A percentile compares a stretch with the other conserved stretches of the same genome.
phyloP scores from a whole-genome alignment of 2,888 invertebrate genomes.

The Microdon myrmicae region DNA sequence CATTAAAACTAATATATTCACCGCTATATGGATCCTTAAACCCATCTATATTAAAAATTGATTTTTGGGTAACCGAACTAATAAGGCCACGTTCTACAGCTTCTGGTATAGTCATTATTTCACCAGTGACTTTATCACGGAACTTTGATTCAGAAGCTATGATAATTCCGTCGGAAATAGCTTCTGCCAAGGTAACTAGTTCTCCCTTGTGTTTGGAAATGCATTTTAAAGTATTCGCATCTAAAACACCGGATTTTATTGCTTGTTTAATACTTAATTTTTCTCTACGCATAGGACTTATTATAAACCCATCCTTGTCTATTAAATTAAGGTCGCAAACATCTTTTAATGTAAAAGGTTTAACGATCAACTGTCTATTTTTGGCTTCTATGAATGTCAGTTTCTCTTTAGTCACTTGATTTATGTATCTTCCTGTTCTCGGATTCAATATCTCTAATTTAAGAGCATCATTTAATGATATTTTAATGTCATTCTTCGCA shows the following conservation, averaged over 20 bases:
- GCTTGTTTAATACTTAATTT: conserved; percentile 86
- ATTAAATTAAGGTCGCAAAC: conserved; percentile 82
- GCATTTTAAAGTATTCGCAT: conserved; percentile 84
- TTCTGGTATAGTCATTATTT: conserved; percentile 81
- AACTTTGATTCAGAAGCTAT: conserved; percentile 78
- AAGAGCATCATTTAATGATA: conserved; percentile 86
- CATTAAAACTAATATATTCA: conserved; percentile 85
- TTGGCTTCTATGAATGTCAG: conserved; percentile 85
- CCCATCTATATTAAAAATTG: conserved; percentile 92
- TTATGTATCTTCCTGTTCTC: conserved; percentile 83
- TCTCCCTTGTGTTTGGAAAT: conserved; percentile 84
- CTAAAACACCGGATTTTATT: conserved; percentile 86
- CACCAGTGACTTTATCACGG: conserved; percentile 78
- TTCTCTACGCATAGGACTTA: conserved; percentile 82
- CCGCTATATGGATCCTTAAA: conserved; percentile 85
- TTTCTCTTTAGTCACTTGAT: conserved; percentile 79
- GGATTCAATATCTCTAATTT: conserved; percentile 81
- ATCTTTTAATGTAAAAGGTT: conserved; percentile 93
- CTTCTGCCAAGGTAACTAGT: conserved; percentile 85
- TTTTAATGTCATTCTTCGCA: conserved; percentile 79
- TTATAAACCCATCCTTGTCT: conserved; percentile 77
- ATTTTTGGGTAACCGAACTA: conserved; percentile 85
- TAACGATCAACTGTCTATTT: conserved; percentile 80
- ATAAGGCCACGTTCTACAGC: conserved; percentile 91
- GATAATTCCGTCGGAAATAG: conserved; percentile 83